Evolutionary conservation across 2,888 invertebrate species (phyloP), one percentile per base, ranked within the genome.

Genomic region (Phortica okadai): DNA sequence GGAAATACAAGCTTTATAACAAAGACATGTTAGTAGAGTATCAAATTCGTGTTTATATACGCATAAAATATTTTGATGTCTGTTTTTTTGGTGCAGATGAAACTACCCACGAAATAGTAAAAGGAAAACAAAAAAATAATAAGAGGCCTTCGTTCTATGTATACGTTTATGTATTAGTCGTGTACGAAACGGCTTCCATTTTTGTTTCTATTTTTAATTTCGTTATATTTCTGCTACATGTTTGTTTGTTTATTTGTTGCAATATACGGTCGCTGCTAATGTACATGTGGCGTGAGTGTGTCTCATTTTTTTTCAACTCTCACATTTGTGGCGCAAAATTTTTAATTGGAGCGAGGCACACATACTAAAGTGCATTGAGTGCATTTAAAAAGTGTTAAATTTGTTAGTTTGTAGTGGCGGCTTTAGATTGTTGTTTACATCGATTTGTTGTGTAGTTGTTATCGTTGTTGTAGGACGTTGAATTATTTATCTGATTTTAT

Each of bases 251-350:
- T 75, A 16, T 67, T 70, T 66, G 66, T 76, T 50, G 45, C 45
- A n/a, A 70, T 25, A 67, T 33, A 25, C 16, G 25, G 6, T 14
- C 44, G 74, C 21, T 78, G 82, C 81, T 85, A 85, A 85, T 85
- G 86, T 75, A 25, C n/a, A 33, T 45, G 77, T 85, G 77, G 85
- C 85, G 85, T 85, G 85, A 85, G 76, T 77, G 58, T 16, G 74
- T 64, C 83, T 81, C 85, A 84, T 85, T 85, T 85, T 16, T 16
- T 82, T 84, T 73, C 33, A 81, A 77, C 44, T 56, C 21, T 66
- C 67, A 72, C 54, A n/a, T 16, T 42, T 25, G 67, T 77, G 77
- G 79, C 54, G 21, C 75, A 74, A 75, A 81, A n/a, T 41, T 21
- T 69, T 69, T 42, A 16, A 45, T 14, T 11, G 10, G 44, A 2